These are phyloP conservation scores for Arctocebus calabarensis DNA, from an alignment of 2,797 vertebrate genomes.

Conservation along the genomic window DNA sequence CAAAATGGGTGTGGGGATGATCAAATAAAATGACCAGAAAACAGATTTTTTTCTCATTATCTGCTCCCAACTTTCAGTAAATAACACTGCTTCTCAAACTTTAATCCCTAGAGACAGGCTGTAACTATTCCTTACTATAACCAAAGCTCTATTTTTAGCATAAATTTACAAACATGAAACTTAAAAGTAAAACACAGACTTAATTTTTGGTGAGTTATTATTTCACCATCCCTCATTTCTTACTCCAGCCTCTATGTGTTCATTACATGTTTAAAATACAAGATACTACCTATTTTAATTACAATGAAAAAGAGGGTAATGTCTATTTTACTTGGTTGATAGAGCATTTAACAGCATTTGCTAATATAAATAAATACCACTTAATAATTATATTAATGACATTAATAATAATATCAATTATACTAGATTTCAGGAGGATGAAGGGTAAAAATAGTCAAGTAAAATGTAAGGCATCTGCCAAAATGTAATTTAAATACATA, in stretches of 20 bases:
- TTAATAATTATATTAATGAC: conserved; percentile 1
- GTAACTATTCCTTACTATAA: conserved; percentile 24
- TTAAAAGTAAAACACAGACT: conserved; percentile 59
- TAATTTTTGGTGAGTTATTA: conserved; percentile 51
- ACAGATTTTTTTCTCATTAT: not conserved
- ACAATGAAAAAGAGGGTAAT: conserved; percentile 48
- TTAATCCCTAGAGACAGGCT: conserved; percentile 36
- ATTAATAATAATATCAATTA: conserved; percentile 52
- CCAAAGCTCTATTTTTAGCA: conserved; percentile 36
- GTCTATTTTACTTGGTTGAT: conserved; percentile 31
- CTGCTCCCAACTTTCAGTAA: not conserved
- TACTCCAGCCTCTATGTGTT: conserved; percentile 30
- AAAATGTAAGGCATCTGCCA: conserved; percentile 31
- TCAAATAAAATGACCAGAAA: conserved; percentile 52
- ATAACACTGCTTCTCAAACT: conserved; percentile 32
- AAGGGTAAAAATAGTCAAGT: conserved; percentile 7
- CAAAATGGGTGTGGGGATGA: not conserved
- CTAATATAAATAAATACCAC: conserved; percentile 54
- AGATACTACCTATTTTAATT: conserved; percentile 42
- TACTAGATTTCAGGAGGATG: not conserved
- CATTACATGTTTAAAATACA: conserved; percentile 51
- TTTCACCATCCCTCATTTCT: conserved; percentile 30
- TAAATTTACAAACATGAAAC: conserved; percentile 45
- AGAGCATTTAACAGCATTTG: conserved; percentile 53
- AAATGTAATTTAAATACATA: conserved; percentile 49